Evolutionary conservation across 2,113 vertebrate species (phyloP).

Genomic region (Psilopogon haemacephalus): DNA sequence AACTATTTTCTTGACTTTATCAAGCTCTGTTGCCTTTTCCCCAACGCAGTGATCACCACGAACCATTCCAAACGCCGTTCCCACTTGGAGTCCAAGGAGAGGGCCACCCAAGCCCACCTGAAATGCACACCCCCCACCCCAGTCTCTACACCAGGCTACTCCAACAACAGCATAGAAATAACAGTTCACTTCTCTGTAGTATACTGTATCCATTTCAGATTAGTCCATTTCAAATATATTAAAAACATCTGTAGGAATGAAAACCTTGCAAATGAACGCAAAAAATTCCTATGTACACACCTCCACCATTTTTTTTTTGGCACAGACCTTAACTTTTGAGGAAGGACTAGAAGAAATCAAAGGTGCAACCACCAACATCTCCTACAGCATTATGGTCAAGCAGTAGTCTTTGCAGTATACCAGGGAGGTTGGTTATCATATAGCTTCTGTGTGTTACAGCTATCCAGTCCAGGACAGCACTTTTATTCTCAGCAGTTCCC

Average conservation of each 20-base stretch:
- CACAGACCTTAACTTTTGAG: slow-evolving; percentile 65
- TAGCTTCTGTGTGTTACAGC: slow-evolving; percentile 46
- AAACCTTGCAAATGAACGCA: slow-evolving; percentile 66
- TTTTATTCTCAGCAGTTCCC: slow-evolving; percentile 22
- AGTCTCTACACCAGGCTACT: not conserved
- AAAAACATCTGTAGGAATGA: slow-evolving; percentile 61
- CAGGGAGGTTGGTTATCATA: slow-evolving; percentile 61
- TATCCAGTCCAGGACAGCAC: slow-evolving; percentile 51
- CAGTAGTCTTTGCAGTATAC: slow-evolving; percentile 17
- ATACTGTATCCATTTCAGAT: slow-evolving; percentile 29
- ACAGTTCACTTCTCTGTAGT: slow-evolving; percentile 7
- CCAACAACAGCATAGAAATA: slow-evolving; percentile 25
- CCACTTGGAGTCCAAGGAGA: not conserved
- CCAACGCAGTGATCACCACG: not conserved
- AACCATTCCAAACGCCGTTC: not conserved
- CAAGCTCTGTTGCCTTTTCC: not conserved
- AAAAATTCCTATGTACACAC: slow-evolving; percentile 31
- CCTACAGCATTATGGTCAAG: not conserved
- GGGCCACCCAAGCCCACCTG: slow-evolving; percentile 3
- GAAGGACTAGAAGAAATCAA: slow-evolving; percentile 59
- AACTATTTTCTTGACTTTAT: not conserved
- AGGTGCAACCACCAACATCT: slow-evolving; percentile 42
- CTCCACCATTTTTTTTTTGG: slow-evolving; percentile 53
- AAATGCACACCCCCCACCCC: not conserved
- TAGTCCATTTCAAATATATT: slow-evolving; percentile 65